These are phyloP conservation scores for Drosophila kanekoi DNA, from an alignment of 2,888 invertebrate genomes.

Conservation along the genomic window DNA sequence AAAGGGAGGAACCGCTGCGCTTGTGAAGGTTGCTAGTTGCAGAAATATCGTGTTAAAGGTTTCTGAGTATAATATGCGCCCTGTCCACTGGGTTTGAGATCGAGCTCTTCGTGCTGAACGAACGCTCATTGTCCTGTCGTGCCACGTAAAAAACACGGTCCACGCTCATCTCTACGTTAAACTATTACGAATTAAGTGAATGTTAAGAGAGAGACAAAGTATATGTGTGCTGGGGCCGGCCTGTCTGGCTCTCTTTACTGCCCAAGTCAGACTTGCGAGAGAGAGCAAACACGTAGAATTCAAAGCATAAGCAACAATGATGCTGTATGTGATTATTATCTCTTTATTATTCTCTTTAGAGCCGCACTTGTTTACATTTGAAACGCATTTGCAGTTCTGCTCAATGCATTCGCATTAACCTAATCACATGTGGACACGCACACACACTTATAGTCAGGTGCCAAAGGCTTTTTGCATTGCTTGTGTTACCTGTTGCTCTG, in stretches of 20 bases:
- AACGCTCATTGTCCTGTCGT: too few relatives aligned
- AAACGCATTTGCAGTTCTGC: neutral
- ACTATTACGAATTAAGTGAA: conserved; percentile 10
- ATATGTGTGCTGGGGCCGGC: neutral
- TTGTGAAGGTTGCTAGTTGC: too few relatives aligned
- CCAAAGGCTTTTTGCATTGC: conserved; percentile 1
- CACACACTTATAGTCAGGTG: neutral
- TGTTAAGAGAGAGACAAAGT: conserved; percentile 4
- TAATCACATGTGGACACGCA: neutral
- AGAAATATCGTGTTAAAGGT: too few relatives aligned
- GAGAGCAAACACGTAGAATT: too few relatives aligned
- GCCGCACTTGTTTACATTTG: neutral
- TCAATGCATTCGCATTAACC: too few relatives aligned
- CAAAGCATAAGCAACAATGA: too few relatives aligned
- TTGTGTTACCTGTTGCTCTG: conserved; percentile 38
- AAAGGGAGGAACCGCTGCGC: too few relatives aligned
- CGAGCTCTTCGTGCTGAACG: too few relatives aligned
- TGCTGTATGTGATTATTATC: conserved; percentile 5
- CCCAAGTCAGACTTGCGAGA: neutral
- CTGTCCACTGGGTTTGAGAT: too few relatives aligned
- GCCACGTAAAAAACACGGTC: too few relatives aligned
- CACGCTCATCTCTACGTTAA: too few relatives aligned
- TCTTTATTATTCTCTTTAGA: neutral
- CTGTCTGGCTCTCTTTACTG: neutral
- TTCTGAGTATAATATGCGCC: too few relatives aligned